Evolutionary conservation across 2,888 invertebrate species (phyloP), one percentile per base, ranked within the genome.

Genomic region (Caenorhabditis angaria): DNA sequence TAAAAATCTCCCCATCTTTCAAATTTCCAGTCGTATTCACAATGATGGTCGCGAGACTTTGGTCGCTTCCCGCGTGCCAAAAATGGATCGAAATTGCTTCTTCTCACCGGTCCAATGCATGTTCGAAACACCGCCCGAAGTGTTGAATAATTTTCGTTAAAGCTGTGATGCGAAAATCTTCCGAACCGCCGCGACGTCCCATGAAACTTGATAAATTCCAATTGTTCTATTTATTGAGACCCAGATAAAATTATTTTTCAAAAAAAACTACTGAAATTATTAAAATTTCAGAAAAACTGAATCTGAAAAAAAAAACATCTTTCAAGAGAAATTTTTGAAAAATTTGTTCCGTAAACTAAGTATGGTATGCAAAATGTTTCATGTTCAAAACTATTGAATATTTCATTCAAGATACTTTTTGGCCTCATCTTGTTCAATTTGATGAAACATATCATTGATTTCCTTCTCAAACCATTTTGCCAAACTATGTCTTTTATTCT

Each of bases 81-180:
- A 65, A 61, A 25, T 72, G 22, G 72, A 72, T 55, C 61, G 72
- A 25, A 72, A 72, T 59, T 72, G 72, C 50, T 72, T 72, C 59
- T 72, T 72, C 60, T 68, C 72, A 20, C 72, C 72, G 6, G 72
- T 72, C 0, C 72, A 72, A 51, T 72, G 72, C 61, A 68, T 72
- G 67, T 65, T 72, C 59, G 61, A 63, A 27, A 51, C 67, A 22
- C 29, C 48, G 8, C 24, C 61, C 8, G 50, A 41, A 41, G 18
- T 41, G 41, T 18, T 41, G 41, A 41, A 41, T 41, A 41, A 18
- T 41, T 41, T 41, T 41, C 41, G 41, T 41, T 18, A 41, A 41
- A 41, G 41, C n/a, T n/a, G n/a, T n/a, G n/a, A n/a, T n/a, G n/a
- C n/a, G n/a, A n/a, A n/a, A n/a, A n/a, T n/a, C n/a, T n/a, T n/a